Base-by-base conservation (phyloP, 2,888 invertebrate species). In the Drosophila borealis region DNA sequence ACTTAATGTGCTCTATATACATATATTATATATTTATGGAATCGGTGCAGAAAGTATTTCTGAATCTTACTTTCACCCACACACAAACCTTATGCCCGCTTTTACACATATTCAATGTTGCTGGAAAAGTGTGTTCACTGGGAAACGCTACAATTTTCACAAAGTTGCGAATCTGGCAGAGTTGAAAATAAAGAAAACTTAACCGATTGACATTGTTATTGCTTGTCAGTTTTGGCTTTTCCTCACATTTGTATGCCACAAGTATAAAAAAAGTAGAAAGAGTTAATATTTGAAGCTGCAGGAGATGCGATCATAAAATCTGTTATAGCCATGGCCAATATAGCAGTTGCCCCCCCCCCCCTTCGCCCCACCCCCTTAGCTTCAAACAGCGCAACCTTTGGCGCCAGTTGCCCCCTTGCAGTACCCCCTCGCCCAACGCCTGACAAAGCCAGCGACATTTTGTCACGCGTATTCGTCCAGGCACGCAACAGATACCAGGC, bases 401-500 rank as follows among this genome's bases (percentile, higher is more conserved):
- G 37, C 53, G 45, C 37, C 53, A 45, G 64, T 64, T 64, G 64
- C 49, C 33, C 42, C 45, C 44, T 37, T 46, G 14, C 34, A 51
- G 29, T 36, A 4, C 13, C 42, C 4, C 21, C 11, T 25, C 17
- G 0, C 36, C 11, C 19, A 9, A 8, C 25, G 29, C 29, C 36
- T 41, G 62, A 44, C 59, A 75, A 44, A 49, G 64, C 50, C 48
- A 55, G 61, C 45, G 62, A 59, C 73, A 76, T 73, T 76, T 73
- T 77, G 77, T 76, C 77, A 76, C 78, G 75, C 77, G 73, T 69
- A 57, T 73, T 50, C 60, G 56, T 65, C 54, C 51, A 65, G 73
- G 77, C 75, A 75, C 73, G 75, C 75, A 76, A 77, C 75, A 77
- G 77, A 76, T 76, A 77, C 55, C 29, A 61, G 29, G 8, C 6